Evolutionary conservation across 2,888 invertebrate genomes (phyloP).

Genomic region (Sceliomorpha sp.): DNA sequence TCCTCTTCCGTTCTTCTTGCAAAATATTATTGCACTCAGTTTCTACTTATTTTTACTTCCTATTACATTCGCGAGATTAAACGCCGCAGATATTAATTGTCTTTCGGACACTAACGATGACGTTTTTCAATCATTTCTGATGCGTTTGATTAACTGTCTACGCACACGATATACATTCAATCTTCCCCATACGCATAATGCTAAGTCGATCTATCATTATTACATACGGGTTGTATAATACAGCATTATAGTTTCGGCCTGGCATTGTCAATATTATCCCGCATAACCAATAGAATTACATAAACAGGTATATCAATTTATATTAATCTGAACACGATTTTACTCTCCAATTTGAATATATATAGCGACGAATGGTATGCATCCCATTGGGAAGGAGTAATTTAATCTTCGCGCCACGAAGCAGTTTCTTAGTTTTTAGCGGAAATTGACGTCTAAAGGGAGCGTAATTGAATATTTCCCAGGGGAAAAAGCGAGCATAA

Average conservation of each 20-base stretch:
- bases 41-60: no score
- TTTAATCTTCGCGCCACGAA: constrained; percentile 62
- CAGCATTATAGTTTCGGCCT: constrained; percentile 23
- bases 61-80: no score
- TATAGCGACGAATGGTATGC: constrained; percentile 59
- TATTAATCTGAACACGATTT: constrained; percentile 63
- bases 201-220: background rate
- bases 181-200: background rate
- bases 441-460: constrained; percentile 67
- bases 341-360: constrained; percentile 64
- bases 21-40: no score
- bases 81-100: no score
- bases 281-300: constrained; percentile 24
- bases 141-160: no score
- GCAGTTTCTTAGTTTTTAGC: constrained; percentile 60
- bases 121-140: no score
- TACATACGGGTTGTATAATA: constrained; percentile 7
- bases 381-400: constrained; percentile 61
- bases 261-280: constrained; percentile 25
- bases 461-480: constrained; percentile 68
- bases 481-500: constrained; percentile 58
- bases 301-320: constrained; percentile 31
- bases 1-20: no score
- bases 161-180: no score
- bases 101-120: no score